Percentiles rank a stretch among this genome's conserved stretches.
These are phyloP conservation scores for Didymodactylos carnosus DNA, from an alignment of 2,888 invertebrate genomes.

Conservation along the genomic window DNA sequence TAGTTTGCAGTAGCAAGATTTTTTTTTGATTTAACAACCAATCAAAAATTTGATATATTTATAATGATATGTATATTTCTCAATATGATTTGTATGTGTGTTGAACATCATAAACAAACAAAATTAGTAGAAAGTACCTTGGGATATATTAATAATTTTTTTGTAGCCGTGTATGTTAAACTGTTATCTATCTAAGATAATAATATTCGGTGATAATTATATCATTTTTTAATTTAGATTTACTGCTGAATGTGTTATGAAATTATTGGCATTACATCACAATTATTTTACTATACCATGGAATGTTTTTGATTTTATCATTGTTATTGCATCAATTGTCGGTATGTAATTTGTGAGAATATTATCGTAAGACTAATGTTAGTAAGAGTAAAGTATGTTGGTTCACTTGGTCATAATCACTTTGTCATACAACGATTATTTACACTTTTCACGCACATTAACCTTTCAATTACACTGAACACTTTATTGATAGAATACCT, in stretches of 20 bases:
- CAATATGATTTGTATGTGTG: conserved; percentile 94
- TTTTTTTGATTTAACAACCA: conserved; percentile 86
- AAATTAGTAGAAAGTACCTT: conserved; percentile 42
- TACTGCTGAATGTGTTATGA: conserved; percentile 87
- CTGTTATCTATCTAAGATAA: no score
- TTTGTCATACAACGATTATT: no score
- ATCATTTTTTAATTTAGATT: conserved; percentile 39
- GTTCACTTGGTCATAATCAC: no score
- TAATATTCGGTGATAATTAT: neutral
- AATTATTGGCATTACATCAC: conserved; percentile 87
- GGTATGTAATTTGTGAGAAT: conserved; percentile 57
- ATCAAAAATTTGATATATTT: conserved; percentile 96
- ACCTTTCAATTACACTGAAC: no score
- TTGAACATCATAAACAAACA: conserved; percentile 82
- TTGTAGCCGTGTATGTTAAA: conserved; percentile 59
- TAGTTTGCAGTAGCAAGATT: conserved; percentile 35
- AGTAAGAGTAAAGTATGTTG: no score
- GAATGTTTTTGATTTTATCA: conserved; percentile 98
- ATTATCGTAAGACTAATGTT: no score
- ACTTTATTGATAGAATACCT: no score
- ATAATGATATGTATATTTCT: conserved; percentile 96
- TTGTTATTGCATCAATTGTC: conserved; percentile 90
- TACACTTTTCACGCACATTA: no score
- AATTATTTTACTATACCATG: conserved; percentile 98
- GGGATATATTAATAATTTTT: conserved; percentile 82